Base-by-base conservation (phyloP, 2,888 invertebrate species). In the Acrocyrtus sp. region DNA sequence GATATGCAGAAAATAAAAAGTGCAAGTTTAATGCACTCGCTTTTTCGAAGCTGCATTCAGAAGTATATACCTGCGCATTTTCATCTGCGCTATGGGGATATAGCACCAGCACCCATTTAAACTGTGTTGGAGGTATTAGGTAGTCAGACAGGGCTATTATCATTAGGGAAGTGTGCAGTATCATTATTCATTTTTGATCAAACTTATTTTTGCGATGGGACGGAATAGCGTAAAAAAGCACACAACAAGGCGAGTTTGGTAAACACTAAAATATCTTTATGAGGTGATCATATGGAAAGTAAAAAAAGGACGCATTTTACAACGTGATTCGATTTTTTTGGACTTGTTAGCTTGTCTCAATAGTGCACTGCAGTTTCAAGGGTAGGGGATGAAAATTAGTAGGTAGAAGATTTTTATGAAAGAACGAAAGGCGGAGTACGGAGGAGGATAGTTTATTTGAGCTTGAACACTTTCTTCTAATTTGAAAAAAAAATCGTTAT, bases 1-100 rank as follows among this genome's bases (percentile, higher is more conserved):
- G 15, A 4, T 45, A 4, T 45, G 12, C 45, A 45, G 5, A 45
- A 48, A 62, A 43, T 41, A 41, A 26, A 51, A 53, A 60, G 6
- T 50, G 61, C 48, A 61, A 48, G 61, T 61, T 61, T 61, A 34
- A 61, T 61, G 48, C 50, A 50, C 39, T 48, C 21, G 27, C 53
- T 22, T 17, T 17, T 41, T 41, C 15, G 17, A 41, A 4, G 15
- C 8, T 41, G 41, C 8, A 8, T 41, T 41, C n/a, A n/a, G 15
- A 17, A 41, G 15, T 15, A 15, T 2, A n/a, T 17, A 41, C 17
- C 41, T 41, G 15, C 17, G 15, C 34, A 17, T 17, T n/a, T n/a
- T 41, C 41, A 41, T 17, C 17, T 41, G 15, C 17, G 15, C 15
- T 41, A 41, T 15, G 41, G 24, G 17, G 24, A 22, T 22, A 26